A percentile compares a stretch with the other conserved stretches of the same genome.
These are phyloP conservation scores for Clarias laeviceps DNA, from an alignment of 2,797 vertebrate species.

Conservation along the genomic window DNA sequence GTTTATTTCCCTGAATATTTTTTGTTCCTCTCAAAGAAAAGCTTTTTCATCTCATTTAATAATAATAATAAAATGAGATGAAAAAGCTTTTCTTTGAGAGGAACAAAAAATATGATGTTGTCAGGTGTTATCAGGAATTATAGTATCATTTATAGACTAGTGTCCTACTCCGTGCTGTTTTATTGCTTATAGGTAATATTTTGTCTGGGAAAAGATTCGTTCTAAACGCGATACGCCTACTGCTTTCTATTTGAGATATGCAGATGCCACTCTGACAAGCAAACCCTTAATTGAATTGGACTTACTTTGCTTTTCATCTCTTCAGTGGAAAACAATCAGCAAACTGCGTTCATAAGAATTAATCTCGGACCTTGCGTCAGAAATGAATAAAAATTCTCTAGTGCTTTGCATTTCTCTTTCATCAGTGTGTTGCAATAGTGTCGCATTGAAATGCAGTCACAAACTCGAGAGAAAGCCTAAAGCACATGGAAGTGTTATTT, in stretches of 20 bases:
- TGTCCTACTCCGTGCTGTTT: background rate
- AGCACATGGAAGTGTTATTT: background rate
- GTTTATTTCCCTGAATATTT: no score
- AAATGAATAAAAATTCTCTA: background rate
- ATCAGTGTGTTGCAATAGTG: background rate
- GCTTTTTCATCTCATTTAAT: no score
- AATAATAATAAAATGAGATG: conserved; percentile 10
- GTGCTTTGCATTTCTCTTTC: background rate
- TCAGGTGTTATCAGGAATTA: background rate
- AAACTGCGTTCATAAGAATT: background rate
- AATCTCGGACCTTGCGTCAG: background rate
- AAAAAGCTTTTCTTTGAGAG: conserved; percentile 8
- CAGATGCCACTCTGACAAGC: background rate
- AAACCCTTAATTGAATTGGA: background rate
- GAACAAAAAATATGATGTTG: background rate
- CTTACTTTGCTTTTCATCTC: background rate
- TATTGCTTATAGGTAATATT: conserved; percentile 2
- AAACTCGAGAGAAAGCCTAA: no score
- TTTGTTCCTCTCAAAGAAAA: no score
- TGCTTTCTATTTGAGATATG: background rate
- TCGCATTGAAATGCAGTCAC: background rate
- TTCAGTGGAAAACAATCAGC: background rate
- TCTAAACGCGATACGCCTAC: background rate
- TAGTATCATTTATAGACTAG: background rate
- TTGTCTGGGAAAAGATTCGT: background rate